Evolutionary conservation across 2,888 invertebrate genomes (phyloP).

Genomic region (Sisyra terminalis): DNA sequence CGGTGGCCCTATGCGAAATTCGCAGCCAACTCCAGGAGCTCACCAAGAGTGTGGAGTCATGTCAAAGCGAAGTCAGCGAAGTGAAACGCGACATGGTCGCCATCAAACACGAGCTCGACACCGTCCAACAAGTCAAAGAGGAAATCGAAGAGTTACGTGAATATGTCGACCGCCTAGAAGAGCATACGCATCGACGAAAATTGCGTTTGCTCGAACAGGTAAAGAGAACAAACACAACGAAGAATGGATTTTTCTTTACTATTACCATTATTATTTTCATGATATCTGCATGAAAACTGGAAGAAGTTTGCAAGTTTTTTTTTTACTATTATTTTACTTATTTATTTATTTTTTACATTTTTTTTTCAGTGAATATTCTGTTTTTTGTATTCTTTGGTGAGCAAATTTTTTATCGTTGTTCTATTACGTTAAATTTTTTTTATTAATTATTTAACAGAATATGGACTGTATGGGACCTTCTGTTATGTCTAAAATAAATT

Average conservation of each 20-base stretch:
- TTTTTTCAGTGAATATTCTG: not conserved
- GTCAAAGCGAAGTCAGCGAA: slow-evolving; percentile 86
- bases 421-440: no score
- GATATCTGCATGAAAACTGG: not conserved
- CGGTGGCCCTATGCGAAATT: slow-evolving; percentile 86
- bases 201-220: slow-evolving; percentile 86
- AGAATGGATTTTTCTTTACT: not conserved
- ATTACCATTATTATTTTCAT: not conserved
- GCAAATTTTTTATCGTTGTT: no score
- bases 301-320: not conserved
- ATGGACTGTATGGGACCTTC: no score
- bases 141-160: slow-evolving; percentile 86
- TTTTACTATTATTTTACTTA: slow-evolving; percentile 1
- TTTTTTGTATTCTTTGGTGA: no score
- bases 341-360: not conserved
- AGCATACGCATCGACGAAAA: slow-evolving; percentile 80
- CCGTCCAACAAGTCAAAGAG: slow-evolving; percentile 87
- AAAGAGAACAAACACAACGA: slow-evolving; percentile 15
- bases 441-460: no score
- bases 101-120: slow-evolving; percentile 85
- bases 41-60: slow-evolving; percentile 87
- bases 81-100: slow-evolving; percentile 91
- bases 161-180: slow-evolving; percentile 82
- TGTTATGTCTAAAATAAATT: no score
- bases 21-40: slow-evolving; percentile 83